A percentile compares a stretch with the other conserved stretches of the same genome.
Evolutionary conservation across 2,888 invertebrate genomes (phyloP).

Genomic region (Apodemia hepburni): DNA sequence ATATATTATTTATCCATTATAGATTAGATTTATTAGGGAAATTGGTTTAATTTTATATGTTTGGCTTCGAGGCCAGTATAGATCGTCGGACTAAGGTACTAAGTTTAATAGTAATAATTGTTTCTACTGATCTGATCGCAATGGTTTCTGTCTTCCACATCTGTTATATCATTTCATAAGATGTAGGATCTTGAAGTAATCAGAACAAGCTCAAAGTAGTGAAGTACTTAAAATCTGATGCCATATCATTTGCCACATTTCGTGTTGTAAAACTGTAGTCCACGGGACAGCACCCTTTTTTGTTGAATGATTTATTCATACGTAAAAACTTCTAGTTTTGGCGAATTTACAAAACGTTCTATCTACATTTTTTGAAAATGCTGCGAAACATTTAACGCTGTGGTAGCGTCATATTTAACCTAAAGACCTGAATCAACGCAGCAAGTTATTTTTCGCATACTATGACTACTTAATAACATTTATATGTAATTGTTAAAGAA

Average conservation of each 20-base stretch:
- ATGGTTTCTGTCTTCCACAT: conserved; percentile 76
- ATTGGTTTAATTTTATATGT: conserved; percentile 56
- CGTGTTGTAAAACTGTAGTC: conserved; percentile 58
- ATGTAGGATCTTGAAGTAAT: conserved; percentile 24
- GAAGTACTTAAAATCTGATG: conserved; percentile 77
- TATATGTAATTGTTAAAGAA: too few species aligned
- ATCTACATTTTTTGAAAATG: too few species aligned
- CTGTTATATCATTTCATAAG: conserved; percentile 29
- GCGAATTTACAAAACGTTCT: too few species aligned
- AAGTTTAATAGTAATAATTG: conserved; percentile 47
- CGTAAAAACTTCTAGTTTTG: too few species aligned
- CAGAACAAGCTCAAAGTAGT: conserved; percentile 42
- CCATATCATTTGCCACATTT: conserved; percentile 78
- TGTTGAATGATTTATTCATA: too few species aligned
- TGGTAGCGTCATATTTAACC: too few species aligned
- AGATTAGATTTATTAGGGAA: conserved; percentile 64
- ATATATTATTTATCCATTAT: too few species aligned
- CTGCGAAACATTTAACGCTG: too few species aligned
- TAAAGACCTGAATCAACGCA: too few species aligned
- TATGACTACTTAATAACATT: too few species aligned
- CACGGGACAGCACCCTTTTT: too few species aligned
- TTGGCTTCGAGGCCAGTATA: conserved; percentile 66
- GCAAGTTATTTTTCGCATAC: too few species aligned
- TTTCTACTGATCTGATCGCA: conserved; percentile 69
- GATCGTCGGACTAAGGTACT: conserved; percentile 47